Conservation (phyloP, 2,113 vertebrate genomes). For the Camelus dromedarius region DNA sequence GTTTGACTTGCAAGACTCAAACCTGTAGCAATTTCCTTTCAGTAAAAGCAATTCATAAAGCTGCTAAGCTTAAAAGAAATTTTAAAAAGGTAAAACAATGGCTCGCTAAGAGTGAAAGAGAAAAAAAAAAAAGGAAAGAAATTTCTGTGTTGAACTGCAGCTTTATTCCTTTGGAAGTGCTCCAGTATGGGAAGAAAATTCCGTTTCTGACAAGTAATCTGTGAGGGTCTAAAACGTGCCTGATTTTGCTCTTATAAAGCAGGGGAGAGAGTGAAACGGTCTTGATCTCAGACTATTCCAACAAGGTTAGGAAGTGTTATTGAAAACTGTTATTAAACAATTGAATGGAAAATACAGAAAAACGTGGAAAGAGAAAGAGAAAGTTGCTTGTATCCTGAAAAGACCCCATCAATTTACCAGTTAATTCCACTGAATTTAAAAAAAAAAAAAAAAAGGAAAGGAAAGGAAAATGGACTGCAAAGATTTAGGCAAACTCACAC, state of each 20-base stretch:
- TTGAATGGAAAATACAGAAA: neutral
- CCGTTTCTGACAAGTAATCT: conserved; percentile 40
- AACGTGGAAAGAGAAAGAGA: conserved; percentile 53
- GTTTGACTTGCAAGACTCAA: neutral
- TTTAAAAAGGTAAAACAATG: neutral
- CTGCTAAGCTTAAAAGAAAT: neutral
- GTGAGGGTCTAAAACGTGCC: neutral
- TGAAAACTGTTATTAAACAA: conserved; percentile 27
- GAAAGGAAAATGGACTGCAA: neutral
- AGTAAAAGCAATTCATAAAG: conserved; percentile 52
- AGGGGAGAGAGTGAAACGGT: neutral
- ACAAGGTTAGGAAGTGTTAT: neutral
- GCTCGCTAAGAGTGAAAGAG: neutral
- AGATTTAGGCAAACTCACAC: conserved; percentile 64
- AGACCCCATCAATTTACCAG: neutral
- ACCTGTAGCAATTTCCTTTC: conserved; percentile 43
- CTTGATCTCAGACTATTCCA: neutral
- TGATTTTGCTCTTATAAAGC: conserved; percentile 2
- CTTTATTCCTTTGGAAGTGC: conserved; percentile 56
- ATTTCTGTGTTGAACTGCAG: neutral
- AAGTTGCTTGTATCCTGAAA: neutral
- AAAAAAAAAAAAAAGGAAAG: neutral
- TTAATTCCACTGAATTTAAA: neutral
- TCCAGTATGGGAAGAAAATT: conserved; percentile 9
- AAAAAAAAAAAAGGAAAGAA: neutral